These are phyloP conservation scores for Vollenhovia emeryi DNA, from an alignment of 1,140 invertebrate species.

Conservation along the genomic window DNA sequence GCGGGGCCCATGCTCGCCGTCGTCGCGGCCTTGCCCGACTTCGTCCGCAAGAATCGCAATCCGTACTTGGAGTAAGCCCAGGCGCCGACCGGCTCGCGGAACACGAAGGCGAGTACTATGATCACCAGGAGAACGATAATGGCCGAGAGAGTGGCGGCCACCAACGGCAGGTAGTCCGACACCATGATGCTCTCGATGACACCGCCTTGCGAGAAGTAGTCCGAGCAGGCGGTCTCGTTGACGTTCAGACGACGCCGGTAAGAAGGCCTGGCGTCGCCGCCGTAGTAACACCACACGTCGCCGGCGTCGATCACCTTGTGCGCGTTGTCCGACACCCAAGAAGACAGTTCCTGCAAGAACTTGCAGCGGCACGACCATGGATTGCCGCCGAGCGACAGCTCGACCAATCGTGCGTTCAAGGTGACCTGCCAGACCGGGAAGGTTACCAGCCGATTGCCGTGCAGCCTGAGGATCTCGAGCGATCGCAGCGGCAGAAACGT, in stretches of 20 bases:
- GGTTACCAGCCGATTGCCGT: slow-evolving; percentile 93
- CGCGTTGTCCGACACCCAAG: slow-evolving; percentile 93
- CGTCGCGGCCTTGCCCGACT: slow-evolving; percentile 51
- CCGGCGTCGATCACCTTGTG: slow-evolving; percentile 91
- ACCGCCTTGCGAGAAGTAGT: slow-evolving; percentile 93
- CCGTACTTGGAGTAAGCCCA: slow-evolving; percentile 96
- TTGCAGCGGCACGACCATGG: slow-evolving; percentile 96
- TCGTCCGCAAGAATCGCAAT: slow-evolving; percentile 88
- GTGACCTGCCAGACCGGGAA: slow-evolving; percentile 94
- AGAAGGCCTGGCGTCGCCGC: slow-evolving; percentile 90
- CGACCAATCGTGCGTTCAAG: slow-evolving; percentile 89
- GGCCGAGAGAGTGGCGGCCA: slow-evolving; percentile 91
- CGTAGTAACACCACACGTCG: slow-evolving; percentile 93
- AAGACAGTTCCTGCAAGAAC: slow-evolving; percentile 93
- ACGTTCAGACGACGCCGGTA: slow-evolving; percentile 91
- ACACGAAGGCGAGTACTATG: slow-evolving; percentile 92
- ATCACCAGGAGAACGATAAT: slow-evolving; percentile 91
- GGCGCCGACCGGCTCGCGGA: slow-evolving; percentile 93
- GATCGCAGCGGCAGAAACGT: slow-evolving; percentile 92
- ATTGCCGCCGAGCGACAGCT: slow-evolving; percentile 92
- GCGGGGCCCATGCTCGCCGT: slow-evolving; percentile 44
- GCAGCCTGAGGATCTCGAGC: slow-evolving; percentile 92
- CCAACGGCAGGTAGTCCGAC: slow-evolving; percentile 93
- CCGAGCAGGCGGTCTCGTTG: slow-evolving; percentile 93
- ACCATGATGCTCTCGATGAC: slow-evolving; percentile 93